These are phyloP conservation scores for Timandra comae DNA, from an alignment of 2,888 invertebrate genomes.

Conservation along the genomic window DNA sequence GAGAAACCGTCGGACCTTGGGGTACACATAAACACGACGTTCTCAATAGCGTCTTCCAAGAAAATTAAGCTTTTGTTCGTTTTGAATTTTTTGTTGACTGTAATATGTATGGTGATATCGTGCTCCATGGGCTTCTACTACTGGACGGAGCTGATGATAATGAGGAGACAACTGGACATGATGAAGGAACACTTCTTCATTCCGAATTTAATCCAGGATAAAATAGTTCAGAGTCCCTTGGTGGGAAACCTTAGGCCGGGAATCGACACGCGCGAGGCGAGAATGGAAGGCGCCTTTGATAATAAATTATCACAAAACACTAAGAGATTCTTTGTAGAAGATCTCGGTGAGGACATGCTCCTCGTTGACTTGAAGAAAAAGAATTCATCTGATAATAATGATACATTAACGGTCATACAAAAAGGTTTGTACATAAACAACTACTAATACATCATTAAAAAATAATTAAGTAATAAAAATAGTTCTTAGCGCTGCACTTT, in stretches of 20 bases:
- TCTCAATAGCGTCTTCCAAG: constrained; percentile 70
- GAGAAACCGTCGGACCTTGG: constrained; percentile 64
- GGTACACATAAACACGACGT: constrained; percentile 66
- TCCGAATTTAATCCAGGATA: constrained; percentile 44
- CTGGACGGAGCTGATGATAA: constrained; percentile 61
- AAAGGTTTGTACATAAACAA: background rate
- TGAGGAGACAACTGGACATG: constrained; percentile 55
- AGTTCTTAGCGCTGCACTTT: too few species aligned
- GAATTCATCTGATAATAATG: constrained; percentile 29
- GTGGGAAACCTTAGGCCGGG: constrained; percentile 33
- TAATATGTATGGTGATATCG: constrained; percentile 57
- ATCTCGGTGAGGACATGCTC: constrained; percentile 59
- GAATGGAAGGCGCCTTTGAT: constrained; percentile 32
- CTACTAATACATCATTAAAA: background rate
- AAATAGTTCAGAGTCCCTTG: constrained; percentile 43
- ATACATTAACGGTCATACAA: background rate
- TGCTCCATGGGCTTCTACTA: constrained; percentile 61
- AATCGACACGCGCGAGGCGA: constrained; percentile 37
- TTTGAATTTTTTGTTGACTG: constrained; percentile 60
- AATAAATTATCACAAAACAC: constrained; percentile 31
- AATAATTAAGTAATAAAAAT: too few species aligned
- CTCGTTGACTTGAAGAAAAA: constrained; percentile 60
- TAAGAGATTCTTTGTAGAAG: constrained; percentile 54
- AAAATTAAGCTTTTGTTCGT: constrained; percentile 66
- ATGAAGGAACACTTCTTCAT: constrained; percentile 53